These are phyloP conservation scores for Micrasema minimum DNA, from an alignment of 1,140 invertebrate species.

Conservation along the genomic window DNA sequence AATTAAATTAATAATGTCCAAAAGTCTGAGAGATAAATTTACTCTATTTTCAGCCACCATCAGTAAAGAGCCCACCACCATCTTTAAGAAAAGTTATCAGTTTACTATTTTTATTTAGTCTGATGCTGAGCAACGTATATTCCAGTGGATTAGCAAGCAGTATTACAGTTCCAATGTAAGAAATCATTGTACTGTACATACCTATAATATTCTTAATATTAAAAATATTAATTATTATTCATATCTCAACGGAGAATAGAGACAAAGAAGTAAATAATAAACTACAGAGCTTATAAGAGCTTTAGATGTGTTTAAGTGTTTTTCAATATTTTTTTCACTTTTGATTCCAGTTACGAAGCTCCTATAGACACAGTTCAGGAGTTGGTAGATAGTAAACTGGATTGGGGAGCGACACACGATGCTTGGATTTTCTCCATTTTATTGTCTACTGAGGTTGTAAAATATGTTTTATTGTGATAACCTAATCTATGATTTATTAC, in stretches of 20 bases:
- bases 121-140: conserved; percentile 67
- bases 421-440: conserved; percentile 69
- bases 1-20: no score
- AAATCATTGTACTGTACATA: conserved; percentile 1
- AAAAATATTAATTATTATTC: no score
- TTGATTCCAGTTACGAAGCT: conserved; percentile 57
- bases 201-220: no score
- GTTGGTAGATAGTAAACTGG: conserved; percentile 63
- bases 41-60: conserved; percentile 32
- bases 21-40: no score
- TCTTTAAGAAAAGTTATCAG: conserved; percentile 57
- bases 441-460: conserved; percentile 62
- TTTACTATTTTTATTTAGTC: conserved; percentile 62
- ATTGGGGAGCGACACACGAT: conserved; percentile 69
- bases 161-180: conserved; percentile 68
- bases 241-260: no score
- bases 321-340: no score
- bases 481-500: not conserved
- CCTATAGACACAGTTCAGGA: conserved; percentile 67
- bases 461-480: not conserved
- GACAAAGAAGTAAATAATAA: no score
- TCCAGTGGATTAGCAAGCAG: conserved; percentile 67
- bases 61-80: conserved; percentile 54
- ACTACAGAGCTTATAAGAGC: no score
- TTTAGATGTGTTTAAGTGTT: no score